These are phyloP conservation scores for Hassar affinis DNA, from an alignment of 2,113 vertebrate species.

Conservation along the genomic window DNA sequence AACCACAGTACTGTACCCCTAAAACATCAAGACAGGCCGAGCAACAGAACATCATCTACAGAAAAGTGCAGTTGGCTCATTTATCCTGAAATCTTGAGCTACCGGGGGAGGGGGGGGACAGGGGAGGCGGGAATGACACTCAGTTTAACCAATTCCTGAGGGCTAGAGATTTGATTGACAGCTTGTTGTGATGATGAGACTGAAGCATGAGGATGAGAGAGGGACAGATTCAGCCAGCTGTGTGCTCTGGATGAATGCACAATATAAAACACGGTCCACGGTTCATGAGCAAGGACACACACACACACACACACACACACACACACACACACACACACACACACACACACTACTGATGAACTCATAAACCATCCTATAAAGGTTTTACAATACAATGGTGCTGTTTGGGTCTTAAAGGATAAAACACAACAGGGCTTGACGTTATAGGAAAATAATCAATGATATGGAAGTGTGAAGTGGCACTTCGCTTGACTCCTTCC, in stretches of 20 bases:
- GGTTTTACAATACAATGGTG: not conserved
- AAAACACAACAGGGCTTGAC: not conserved
- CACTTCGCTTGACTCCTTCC: not conserved
- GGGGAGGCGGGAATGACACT: too few species aligned
- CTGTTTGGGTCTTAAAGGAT: not conserved
- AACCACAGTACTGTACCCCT: not conserved
- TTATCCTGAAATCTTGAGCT: conserved; percentile 6
- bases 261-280: not conserved
- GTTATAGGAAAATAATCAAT: not conserved
- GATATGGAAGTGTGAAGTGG: not conserved
- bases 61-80: conserved; percentile 8
- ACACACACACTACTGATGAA: not conserved
- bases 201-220: not conserved
- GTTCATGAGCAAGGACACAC: not conserved
- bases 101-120: not conserved
- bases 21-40: not conserved
- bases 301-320: not conserved
- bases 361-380: not conserved
- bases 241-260: not conserved
- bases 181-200: conserved; percentile 21
- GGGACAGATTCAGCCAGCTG: not conserved
- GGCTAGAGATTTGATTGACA: conserved; percentile 6
- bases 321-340: not conserved
- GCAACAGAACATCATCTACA: not conserved
- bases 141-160: conserved; percentile 1